phyloP scores from a whole-genome alignment of 2,113 vertebrate species.

The Carassius carassius region DNA sequence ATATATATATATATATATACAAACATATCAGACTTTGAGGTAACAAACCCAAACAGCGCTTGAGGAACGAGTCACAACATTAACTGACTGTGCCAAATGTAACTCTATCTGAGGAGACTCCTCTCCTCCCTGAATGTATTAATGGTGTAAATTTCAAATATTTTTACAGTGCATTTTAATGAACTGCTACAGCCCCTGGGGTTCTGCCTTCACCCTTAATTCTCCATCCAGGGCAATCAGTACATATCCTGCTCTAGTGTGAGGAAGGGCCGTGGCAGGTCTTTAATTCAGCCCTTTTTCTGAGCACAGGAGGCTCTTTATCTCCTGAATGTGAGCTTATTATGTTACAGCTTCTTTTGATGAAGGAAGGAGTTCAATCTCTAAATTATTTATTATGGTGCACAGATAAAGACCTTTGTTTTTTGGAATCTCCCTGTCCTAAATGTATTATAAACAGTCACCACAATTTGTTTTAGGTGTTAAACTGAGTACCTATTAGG shows the following conservation, averaged over 20 bases:
- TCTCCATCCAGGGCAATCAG: conserved; percentile 37
- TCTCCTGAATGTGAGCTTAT: conserved; percentile 54
- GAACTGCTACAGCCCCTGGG: conserved; percentile 54
- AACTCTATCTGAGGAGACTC: conserved; percentile 68
- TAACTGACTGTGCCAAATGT: conserved; percentile 73
- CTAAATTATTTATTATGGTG: conserved; percentile 75
- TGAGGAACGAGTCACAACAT: conserved; percentile 47
- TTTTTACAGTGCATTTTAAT: conserved; percentile 69
- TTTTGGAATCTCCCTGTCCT: conserved; percentile 55
- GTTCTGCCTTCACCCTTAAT: conserved; percentile 23
- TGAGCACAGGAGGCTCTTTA: conserved; percentile 43
- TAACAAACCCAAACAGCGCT: background rate
- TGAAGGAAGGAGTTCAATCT: conserved; percentile 40
- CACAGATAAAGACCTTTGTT: conserved; percentile 25
- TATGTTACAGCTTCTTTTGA: conserved; percentile 55
- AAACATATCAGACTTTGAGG: background rate
- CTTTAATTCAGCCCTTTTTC: conserved; percentile 21
- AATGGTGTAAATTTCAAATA: conserved; percentile 72
- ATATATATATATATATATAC: too few relatives aligned
- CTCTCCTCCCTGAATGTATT: conserved; percentile 79
- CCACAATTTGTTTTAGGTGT: background rate
- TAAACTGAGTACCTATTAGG: background rate
- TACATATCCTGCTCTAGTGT: conserved; percentile 21
- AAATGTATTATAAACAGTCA: background rate
- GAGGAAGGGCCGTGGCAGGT: conserved; percentile 14